Evolutionary conservation across 2,888 invertebrate genomes (phyloP), one percentile per base, ranked within the genome.

Genomic region (Antheraea assamensis): DNA sequence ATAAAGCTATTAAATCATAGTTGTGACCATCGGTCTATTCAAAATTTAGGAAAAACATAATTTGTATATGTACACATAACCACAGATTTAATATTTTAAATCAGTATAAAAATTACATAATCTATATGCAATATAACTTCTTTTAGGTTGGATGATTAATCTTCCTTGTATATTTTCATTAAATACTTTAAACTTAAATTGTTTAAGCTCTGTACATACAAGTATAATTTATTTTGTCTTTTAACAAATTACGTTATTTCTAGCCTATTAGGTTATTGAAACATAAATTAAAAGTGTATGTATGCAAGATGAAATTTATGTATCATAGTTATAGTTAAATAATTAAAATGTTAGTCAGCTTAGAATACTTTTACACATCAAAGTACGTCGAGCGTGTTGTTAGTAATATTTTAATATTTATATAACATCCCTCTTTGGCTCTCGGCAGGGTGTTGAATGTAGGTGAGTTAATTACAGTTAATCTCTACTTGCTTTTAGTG

Each of bases 351-450:
- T 15, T 47, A 8, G 7, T 52, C 7, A 52, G 52, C 21, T 52
- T 21, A 52, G 21, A 52, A 52, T 7, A 52, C 19, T 52, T 5
- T 52, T 30, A 61, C 24, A 27, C 15, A 27, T 61, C 27, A 27
- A 27, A 10, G 27, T 61, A 61, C 15, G 27, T 30, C n/a, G 27
- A 27, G n/a, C 24, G n/a, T 61, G 13, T n/a, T 13, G 42, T n/a
- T 61, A 13, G 61, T 81, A 75, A 81, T 82, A 52, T 79, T 82
- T 80, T 82, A 77, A 83, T 82, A 83, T 83, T 82, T 73, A 64
- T 47, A 64, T 84, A 77, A 81, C 76, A 73, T 77, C 75, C 74
- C 70, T 27, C 52, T 72, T 75, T 77, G 74, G 52, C 49, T 31
- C 19, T 76, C 66, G n/a, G 72, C 13, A 47, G 27, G 24, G 13